Evolutionary conservation across 2,797 vertebrate species (phyloP), one percentile per base, ranked within the genome.

Genomic region (Phataginus tetradactyla): DNA sequence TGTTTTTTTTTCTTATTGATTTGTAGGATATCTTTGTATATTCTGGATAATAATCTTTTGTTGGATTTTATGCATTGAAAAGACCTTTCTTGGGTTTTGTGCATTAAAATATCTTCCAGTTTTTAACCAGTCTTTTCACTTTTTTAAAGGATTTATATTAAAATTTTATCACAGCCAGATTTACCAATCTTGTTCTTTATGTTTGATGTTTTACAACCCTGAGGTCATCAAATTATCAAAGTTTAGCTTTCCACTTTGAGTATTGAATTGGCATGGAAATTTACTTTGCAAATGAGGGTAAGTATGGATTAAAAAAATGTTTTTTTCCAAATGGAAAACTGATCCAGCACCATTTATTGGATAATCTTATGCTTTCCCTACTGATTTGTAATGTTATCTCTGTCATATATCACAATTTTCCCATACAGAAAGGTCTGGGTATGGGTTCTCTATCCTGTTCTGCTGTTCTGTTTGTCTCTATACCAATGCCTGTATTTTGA

Each of bases 81-180:
- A 61, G 18, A 85, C 5, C 53, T 86, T 93, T 72, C 1, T 78
- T 59, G 66, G 10, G 7, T 79, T 74, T 96, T 78, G n/a, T 74
- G 23, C 27, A 34, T 42, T 74, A 66, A 92, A 78, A 37, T 61
- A 81, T 45, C 55, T 95, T 80, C 32, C 51, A 63, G 45, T 34
- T 69, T 96, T 94, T 55, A 66, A n/a, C 13, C 53, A 88, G 34
- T 80, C 63, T 89, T 64, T 94, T 95, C 64, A 66, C 21, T 72
- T 68, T 93, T 89, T 81, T n/a, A 72, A 95, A 53, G 85, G 55
- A n/a, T 92, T 94, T 80, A 78, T 45, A 72, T 90, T 77, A 72
- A 69, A 86, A 64, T 59, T 80, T 92, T 51, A 45, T 15, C 25
- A 18, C 59, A 34, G 69, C 91, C 79, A 84, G 69, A 87, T 92